Evolutionary conservation across 2,888 invertebrate species (phyloP).

Genomic region (Acholoe squamosa): DNA sequence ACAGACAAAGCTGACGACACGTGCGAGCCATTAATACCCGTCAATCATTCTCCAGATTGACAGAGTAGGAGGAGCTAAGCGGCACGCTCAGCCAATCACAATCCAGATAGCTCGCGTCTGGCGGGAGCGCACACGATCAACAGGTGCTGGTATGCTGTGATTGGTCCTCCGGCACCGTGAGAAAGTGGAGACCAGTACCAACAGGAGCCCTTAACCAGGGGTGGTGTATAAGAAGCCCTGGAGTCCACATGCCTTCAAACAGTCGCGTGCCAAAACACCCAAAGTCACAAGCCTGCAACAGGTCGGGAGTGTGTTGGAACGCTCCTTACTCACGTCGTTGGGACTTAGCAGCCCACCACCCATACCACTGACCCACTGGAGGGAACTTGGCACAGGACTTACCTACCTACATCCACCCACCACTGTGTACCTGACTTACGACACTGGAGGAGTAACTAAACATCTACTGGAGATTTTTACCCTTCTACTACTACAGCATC

Average conservation of each 20-base stretch:
- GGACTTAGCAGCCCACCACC: neutral
- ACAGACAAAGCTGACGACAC: neutral
- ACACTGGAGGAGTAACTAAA: neutral
- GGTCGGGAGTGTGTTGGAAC: neutral
- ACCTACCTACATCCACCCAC: neutral
- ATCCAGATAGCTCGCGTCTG: neutral
- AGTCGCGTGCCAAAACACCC: slow-evolving; percentile 35
- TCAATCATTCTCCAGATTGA: neutral
- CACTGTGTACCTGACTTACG: neutral
- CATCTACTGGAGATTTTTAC: neutral
- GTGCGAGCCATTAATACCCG: slow-evolving; percentile 20
- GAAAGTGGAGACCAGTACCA: slow-evolving; percentile 46
- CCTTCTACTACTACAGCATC: neutral
- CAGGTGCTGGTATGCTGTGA: slow-evolving; percentile 32
- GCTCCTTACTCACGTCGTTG: neutral
- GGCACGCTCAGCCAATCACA: slow-evolving; percentile 47
- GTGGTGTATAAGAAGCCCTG: neutral
- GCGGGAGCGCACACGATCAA: slow-evolving; percentile 34
- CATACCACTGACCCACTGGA: neutral
- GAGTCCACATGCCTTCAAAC: slow-evolving; percentile 30
- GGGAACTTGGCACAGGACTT: neutral
- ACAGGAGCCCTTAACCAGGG: neutral
- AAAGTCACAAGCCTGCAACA: slow-evolving; percentile 14
- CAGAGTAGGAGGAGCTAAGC: neutral
- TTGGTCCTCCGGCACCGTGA: slow-evolving; percentile 8